Percentiles rank a stretch among this genome's conserved stretches.
These are phyloP conservation scores for Napeogenes sylphis DNA, from an alignment of 2,888 invertebrate species.

Conservation along the genomic window DNA sequence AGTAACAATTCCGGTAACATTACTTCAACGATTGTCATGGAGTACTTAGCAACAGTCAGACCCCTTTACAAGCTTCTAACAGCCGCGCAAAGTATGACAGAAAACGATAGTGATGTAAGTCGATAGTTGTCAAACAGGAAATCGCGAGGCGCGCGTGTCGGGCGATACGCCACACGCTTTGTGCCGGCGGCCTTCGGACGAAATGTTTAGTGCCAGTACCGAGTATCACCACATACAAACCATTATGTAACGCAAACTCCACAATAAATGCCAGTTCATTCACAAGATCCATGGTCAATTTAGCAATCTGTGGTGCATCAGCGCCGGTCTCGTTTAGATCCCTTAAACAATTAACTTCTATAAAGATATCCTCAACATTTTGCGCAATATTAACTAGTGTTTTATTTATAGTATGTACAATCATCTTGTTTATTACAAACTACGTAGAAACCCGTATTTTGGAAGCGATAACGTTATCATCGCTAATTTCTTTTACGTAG, in stretches of 20 bases:
- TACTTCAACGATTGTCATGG: conserved; percentile 59
- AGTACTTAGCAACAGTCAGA: conserved; percentile 69
- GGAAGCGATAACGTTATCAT: conserved; percentile 51
- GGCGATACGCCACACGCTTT: conserved; percentile 63
- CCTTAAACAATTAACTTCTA: conserved; percentile 35
- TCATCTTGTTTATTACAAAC: conserved; percentile 42
- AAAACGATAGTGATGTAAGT: conserved; percentile 77
- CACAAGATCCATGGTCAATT: conserved; percentile 56
- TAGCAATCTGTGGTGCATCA: conserved; percentile 48
- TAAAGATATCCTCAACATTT: conserved; percentile 40
- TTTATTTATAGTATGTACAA: conserved; percentile 17
- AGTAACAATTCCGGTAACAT: conserved; percentile 63
- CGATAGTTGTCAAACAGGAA: conserved; percentile 77
- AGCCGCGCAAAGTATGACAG: conserved; percentile 65
- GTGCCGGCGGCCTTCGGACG: conserved; percentile 67
- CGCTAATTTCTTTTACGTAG: conserved; percentile 66
- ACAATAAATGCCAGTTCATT: conserved; percentile 67
- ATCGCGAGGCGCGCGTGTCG: conserved; percentile 70
- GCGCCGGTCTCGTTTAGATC: conserved; percentile 40
- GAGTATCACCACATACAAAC: conserved; percentile 51
- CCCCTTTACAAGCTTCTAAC: conserved; percentile 73
- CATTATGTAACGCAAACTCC: conserved; percentile 62
- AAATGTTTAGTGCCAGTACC: conserved; percentile 60
- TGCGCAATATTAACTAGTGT: conserved; percentile 30
- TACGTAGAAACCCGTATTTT: conserved; percentile 36